These are phyloP conservation scores for Diaperis boleti DNA, from an alignment of 2,888 invertebrate genomes.

Conservation along the genomic window DNA sequence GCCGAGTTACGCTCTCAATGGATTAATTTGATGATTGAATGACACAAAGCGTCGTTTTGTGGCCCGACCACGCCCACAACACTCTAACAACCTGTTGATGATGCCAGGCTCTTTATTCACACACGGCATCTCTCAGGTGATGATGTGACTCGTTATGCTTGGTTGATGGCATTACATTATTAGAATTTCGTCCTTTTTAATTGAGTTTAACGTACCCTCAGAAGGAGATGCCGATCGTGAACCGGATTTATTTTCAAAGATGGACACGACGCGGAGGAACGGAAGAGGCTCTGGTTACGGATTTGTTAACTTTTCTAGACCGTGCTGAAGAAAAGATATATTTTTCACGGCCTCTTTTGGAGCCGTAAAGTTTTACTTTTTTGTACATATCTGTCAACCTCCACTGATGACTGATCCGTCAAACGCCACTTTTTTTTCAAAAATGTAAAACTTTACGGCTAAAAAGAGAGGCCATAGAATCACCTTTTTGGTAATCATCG, in stretches of 20 bases:
- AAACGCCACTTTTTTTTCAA: no score
- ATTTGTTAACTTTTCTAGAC: no score
- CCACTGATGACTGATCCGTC: no score
- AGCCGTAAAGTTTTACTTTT: no score
- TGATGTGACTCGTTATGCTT: conserved; percentile 40
- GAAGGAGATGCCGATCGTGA: neutral
- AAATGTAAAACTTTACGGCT: no score
- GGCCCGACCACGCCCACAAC: conserved; percentile 56
- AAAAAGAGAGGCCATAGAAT: no score
- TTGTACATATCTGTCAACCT: no score
- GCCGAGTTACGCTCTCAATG: conserved; percentile 57
- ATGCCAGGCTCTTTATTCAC: conserved; percentile 50
- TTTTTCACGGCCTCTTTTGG: no score
- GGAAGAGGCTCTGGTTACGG: no score
- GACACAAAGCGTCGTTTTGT: conserved; percentile 63
- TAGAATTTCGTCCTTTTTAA: conserved; percentile 41
- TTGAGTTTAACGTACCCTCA: conserved; percentile 41
- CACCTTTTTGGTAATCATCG: no score
- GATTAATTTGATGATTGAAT: conserved; percentile 64
- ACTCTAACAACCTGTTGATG: conserved; percentile 62
- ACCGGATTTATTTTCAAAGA: conserved; percentile 17
- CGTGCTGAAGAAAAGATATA: no score
- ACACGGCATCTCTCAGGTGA: conserved; percentile 43
- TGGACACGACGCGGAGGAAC: neutral
- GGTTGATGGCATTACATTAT: no score